phyloP scores from a whole-genome alignment of 2,797 vertebrate genomes.

The Gallinago nigripennis region DNA sequence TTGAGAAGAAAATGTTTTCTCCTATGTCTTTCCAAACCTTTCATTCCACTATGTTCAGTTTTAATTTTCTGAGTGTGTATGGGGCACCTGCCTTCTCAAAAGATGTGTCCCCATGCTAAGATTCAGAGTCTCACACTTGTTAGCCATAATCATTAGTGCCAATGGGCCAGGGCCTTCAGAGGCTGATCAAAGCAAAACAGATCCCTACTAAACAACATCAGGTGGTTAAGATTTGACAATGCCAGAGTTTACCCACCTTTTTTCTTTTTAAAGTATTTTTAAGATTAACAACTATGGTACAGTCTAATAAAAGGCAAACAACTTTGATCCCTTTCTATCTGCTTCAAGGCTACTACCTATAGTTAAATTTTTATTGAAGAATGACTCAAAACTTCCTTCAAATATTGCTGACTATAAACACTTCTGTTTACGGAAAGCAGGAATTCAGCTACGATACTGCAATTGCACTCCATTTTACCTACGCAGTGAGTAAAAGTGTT shows the following conservation, averaged over 20 bases:
- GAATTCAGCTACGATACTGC: background rate
- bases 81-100: background rate
- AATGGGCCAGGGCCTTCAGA: background rate
- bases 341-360: background rate
- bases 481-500: background rate
- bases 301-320: background rate
- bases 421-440: background rate
- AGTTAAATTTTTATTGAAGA: background rate
- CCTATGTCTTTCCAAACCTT: background rate
- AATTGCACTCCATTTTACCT: background rate
- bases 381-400: background rate
- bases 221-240: background rate
- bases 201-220: background rate
- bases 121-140: background rate
- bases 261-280: background rate
- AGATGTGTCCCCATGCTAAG: background rate
- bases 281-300: background rate
- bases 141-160: background rate
- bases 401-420: background rate
- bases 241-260: background rate
- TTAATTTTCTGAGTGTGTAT: background rate
- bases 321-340: conserved; percentile 44
- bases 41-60: background rate
- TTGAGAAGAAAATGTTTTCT: background rate
- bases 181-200: background rate